Evolutionary conservation across 2,888 invertebrate genomes (phyloP), one percentile per base, ranked within the genome.

Genomic region (Dryobotodes eremita): DNA sequence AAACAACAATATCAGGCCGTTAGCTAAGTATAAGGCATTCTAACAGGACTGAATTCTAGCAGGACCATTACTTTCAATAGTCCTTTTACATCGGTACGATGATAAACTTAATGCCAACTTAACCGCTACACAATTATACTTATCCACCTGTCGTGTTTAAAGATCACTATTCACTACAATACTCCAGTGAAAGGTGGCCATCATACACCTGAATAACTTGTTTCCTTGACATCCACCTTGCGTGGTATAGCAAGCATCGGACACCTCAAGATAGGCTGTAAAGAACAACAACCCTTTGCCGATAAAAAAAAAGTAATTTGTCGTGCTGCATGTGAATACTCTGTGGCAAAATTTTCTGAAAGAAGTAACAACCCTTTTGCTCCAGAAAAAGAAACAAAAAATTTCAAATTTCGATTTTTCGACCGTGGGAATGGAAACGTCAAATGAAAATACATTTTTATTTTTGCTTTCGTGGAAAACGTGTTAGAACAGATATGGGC

Each of bases 391-490:
- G 46, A 62, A 74, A 72, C 61, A 46, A 72, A 79, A 46, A 71
- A 71, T 73, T 77, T 75, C 75, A 82, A 84, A 82, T 83, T 88
- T 84, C 79, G 83, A 82, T 61, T 84, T 62, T 89, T 85, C 88
- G 87, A 88, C 82, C 89, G 89, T 89, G 89, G 89, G 89, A 89
- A 88, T 87, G 88, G 77, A 86, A 88, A 82, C 83, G 82, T 86
- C 80, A 83, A 82, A 79, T 77, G 82, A 68, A 77, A 85, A 71
- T 77, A 77, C 85, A 73, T 61, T 69, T 75, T 79, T 69, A 55
- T 20, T 68, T 77, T 61, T 75, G 57, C 73, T 36, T 59, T 75
- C 36, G 36, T 23, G 13, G 55, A 71, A 78, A 75, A 26, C 42
- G 0, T 61, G 1, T 74, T 13, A 17, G 1, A n/a, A 74, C 71